Evolutionary conservation across 2,113 vertebrate species (phyloP).

Genomic region (Actinemys pallida): DNA sequence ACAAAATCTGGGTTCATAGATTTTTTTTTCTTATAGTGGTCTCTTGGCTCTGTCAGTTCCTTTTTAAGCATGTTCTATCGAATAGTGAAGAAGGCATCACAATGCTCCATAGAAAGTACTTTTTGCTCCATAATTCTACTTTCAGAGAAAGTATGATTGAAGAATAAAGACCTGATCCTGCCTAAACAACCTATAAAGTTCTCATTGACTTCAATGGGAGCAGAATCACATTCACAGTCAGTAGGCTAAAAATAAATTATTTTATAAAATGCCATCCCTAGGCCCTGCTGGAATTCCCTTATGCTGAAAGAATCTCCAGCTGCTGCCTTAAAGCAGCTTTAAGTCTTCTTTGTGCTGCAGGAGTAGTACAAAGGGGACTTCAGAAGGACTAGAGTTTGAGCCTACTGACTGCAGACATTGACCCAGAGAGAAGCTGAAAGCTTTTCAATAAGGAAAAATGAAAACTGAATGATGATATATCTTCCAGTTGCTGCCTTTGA

Average conservation of each 20-base stretch:
- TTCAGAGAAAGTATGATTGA: background rate
- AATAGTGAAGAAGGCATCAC: background rate
- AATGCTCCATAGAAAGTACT: background rate
- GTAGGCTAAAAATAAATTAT: background rate
- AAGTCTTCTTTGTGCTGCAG: background rate
- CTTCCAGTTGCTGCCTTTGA: conserved; percentile 33
- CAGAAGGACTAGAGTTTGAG: background rate
- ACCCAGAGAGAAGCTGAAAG: background rate
- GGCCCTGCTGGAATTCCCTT: background rate
- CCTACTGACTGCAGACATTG: background rate
- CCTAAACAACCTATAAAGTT: background rate
- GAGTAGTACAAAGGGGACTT: background rate
- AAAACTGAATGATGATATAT: conserved; percentile 25
- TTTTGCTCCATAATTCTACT: background rate
- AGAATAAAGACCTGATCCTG: accelerated
- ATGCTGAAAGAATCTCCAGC: background rate
- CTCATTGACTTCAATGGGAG: background rate
- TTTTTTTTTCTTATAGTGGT: too few relatives aligned
- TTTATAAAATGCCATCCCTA: accelerated
- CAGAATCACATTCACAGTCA: background rate
- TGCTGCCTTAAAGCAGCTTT: background rate
- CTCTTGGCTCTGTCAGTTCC: background rate
- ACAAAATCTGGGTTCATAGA: background rate
- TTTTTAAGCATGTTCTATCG: background rate
- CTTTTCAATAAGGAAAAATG: background rate